A percentile compares a stretch with the other conserved stretches of the same genome.
Evolutionary conservation across 2,797 vertebrate species (phyloP).

Genomic region (Chelidonichthys spinosus): DNA sequence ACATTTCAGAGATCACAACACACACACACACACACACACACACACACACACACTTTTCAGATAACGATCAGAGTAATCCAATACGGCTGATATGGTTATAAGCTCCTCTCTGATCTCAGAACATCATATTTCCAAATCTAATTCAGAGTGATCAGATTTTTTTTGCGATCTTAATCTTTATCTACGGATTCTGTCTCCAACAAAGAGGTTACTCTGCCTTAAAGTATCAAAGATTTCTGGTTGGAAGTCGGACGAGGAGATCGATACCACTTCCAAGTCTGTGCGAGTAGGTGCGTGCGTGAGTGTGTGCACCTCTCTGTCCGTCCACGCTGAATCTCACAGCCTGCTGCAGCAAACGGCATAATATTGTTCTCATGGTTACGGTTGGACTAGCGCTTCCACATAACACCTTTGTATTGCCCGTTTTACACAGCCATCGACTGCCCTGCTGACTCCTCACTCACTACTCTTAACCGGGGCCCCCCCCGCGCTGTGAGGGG

Average conservation of each 20-base stretch:
- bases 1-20: neutral
- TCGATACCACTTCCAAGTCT: neutral
- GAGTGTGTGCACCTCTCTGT: too few species aligned
- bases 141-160: neutral
- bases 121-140: constrained; percentile 32
- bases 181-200: neutral
- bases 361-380: too few species aligned
- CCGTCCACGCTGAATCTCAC: too few species aligned
- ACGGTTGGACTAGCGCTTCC: too few species aligned
- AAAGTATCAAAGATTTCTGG: neutral
- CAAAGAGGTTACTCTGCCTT: neutral
- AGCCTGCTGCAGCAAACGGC: too few species aligned
- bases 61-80: constrained; percentile 10
- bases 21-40: neutral
- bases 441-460: too few species aligned
- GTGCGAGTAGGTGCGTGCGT: too few species aligned
- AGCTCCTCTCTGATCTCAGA: constrained; percentile 24
- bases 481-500: too few species aligned
- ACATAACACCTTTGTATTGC: too few species aligned
- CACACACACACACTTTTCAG: constrained; percentile 1
- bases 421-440: too few species aligned
- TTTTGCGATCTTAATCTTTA: neutral
- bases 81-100: constrained; percentile 16
- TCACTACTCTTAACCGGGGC: too few species aligned
- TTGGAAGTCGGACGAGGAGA: neutral